Conservation (phyloP, 1,140 invertebrate species). For the Papilio aristodemus region DNA sequence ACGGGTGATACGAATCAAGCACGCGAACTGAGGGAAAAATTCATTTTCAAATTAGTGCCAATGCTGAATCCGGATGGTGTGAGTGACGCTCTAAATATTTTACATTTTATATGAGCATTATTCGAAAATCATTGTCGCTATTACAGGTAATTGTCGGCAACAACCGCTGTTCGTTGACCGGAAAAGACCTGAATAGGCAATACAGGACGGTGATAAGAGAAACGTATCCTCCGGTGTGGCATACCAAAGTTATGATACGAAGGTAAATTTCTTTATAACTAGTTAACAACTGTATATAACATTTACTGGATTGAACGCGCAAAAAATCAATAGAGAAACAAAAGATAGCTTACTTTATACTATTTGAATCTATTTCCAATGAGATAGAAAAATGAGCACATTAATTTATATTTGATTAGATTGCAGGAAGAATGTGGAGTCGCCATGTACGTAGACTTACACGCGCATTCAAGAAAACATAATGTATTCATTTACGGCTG, state of each 20-base stretch:
- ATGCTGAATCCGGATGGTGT: slow-evolving; percentile 98
- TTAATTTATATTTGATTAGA: slow-evolving; percentile 67
- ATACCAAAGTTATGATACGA: slow-evolving; percentile 93
- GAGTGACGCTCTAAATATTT: slow-evolving; percentile 51
- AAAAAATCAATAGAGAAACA: too few species aligned
- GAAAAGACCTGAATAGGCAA: slow-evolving; percentile 93
- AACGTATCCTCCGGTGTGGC: slow-evolving; percentile 96
- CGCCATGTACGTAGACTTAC: slow-evolving; percentile 96
- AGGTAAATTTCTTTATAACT: slow-evolving; percentile 77
- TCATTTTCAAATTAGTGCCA: slow-evolving; percentile 97
- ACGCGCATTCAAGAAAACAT: slow-evolving; percentile 96
- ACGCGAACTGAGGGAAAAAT: slow-evolving; percentile 92
- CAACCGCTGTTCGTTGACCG: slow-evolving; percentile 92
- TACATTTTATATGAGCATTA: slow-evolving; percentile 31
- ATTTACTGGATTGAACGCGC: too few species aligned
- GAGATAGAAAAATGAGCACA: too few species aligned
- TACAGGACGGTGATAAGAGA: slow-evolving; percentile 93
- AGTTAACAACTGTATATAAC: not conserved
- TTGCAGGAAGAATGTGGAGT: slow-evolving; percentile 95
- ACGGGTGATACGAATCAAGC: slow-evolving; percentile 90
- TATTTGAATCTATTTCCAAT: too few species aligned
- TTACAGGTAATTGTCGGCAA: slow-evolving; percentile 91
- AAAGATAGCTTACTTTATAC: too few species aligned
- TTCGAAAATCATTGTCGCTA: slow-evolving; percentile 38
- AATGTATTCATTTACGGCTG: slow-evolving; percentile 98